Evolutionary conservation across 1,140 invertebrate genomes (phyloP).

Genomic region (Elysia chlorotica): DNA sequence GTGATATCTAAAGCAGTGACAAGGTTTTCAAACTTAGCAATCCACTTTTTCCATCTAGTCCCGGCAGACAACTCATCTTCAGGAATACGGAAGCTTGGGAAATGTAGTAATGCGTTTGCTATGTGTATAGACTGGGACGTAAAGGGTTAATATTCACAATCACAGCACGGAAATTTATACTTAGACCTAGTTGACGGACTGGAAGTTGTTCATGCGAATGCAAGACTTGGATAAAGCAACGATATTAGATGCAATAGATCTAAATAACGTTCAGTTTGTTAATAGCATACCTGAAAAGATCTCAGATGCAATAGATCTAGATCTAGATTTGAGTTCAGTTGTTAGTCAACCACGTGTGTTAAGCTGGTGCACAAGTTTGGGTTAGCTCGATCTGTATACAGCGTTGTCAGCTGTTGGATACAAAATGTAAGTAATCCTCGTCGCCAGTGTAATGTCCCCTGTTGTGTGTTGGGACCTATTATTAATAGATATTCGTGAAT

Average conservation of each 20-base stretch:
- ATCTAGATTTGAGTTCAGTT: background rate
- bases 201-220: no score
- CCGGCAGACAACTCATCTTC: background rate
- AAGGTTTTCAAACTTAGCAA: background rate
- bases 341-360: no score
- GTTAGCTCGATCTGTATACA: background rate
- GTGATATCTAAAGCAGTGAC: background rate
- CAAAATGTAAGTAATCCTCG: no score
- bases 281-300: background rate
- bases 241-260: no score
- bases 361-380: no score
- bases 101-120: background rate
- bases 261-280: background rate
- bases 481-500: no score
- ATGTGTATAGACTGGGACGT: no score
- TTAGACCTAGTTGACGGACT: no score
- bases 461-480: no score
- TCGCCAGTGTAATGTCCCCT: background rate
- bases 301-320: background rate
- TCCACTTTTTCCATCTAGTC: slow-evolving; percentile 6
- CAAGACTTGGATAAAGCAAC: no score
- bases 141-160: no score
- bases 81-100: background rate
- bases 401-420: background rate
- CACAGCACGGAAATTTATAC: no score